Percentiles rank a stretch among this genome's conserved stretches.
Conservation (phyloP, 1,140 invertebrate genomes). For the Zaprionus kolodkinae region DNA sequence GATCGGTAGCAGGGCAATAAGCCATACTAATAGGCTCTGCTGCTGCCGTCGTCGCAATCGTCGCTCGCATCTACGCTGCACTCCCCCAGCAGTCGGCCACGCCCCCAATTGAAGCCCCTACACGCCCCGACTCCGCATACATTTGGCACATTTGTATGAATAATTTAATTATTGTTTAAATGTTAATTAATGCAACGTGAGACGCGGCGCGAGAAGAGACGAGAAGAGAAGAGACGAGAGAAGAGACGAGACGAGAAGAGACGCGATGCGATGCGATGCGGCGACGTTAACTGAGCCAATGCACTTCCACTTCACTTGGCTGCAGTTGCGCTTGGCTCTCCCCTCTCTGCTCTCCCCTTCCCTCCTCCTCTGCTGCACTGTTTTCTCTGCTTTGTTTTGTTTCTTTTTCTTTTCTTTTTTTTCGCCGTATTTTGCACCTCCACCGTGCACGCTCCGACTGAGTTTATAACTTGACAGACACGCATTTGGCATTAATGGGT, state of each 20-base stretch:
- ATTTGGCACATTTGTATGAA: constrained; percentile 83
- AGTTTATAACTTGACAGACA: constrained; percentile 79
- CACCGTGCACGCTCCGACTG: constrained; percentile 9
- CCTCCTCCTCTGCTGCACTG: background rate
- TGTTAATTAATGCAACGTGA: constrained; percentile 84
- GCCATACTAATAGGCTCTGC: constrained; percentile 76
- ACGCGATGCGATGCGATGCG: constrained; percentile 6
- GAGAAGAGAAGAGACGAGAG: constrained; percentile 5
- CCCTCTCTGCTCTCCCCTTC: background rate
- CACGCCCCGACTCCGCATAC: constrained; percentile 41
- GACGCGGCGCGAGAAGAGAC: constrained; percentile 34
- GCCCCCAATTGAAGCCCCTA: background rate
- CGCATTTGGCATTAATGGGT: constrained; percentile 82
- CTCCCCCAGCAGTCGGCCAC: background rate
- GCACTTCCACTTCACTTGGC: constrained; percentile 38
- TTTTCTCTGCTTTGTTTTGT: constrained; percentile 4
- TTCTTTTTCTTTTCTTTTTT: constrained; percentile 4
- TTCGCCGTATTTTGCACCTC: constrained; percentile 55
- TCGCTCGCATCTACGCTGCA: too few relatives aligned
- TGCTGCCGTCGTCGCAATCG: constrained; percentile 29
- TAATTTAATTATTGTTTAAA: constrained; percentile 84
- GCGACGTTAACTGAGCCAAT: constrained; percentile 44
- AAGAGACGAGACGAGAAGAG: constrained; percentile 1
- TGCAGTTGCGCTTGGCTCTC: constrained; percentile 30
- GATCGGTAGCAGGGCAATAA: constrained; percentile 67